A percentile compares a stretch with the other conserved stretches of the same genome.
Evolutionary conservation across 1,140 invertebrate genomes (phyloP).

Genomic region (Microvelia longipes): DNA sequence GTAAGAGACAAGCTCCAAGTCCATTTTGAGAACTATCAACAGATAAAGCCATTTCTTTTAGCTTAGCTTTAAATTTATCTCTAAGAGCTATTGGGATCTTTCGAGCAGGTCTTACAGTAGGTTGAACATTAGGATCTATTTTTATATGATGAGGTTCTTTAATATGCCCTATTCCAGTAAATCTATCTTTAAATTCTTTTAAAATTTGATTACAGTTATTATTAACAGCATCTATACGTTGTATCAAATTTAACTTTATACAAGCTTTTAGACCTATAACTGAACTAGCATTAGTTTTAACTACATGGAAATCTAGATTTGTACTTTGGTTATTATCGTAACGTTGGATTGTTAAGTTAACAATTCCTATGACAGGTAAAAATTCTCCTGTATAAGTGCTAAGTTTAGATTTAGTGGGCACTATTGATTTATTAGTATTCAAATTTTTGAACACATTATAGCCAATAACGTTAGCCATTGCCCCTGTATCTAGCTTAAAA

Average conservation of each 20-base stretch:
- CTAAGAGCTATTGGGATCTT: neutral
- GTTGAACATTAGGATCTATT: neutral
- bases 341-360: neutral
- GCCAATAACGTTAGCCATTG: neutral
- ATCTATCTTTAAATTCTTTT: neutral
- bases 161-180: neutral
- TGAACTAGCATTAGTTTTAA: neutral
- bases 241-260: neutral
- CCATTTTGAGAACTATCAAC: too few relatives aligned
- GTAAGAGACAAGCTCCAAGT: too few relatives aligned
- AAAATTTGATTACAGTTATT: neutral
- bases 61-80: constrained; percentile 13
- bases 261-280: neutral
- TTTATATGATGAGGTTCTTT: neutral
- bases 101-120: neutral
- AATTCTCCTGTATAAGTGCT: neutral
- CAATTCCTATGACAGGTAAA: neutral
- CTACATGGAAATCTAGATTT: neutral
- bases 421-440: neutral
- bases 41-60: constrained; percentile 24
- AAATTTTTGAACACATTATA: neutral
- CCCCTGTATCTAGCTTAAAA: neutral
- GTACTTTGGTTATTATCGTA: neutral
- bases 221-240: neutral
- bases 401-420: neutral